phyloP scores from a whole-genome alignment of 2,797 vertebrate genomes.

The Garrulus glandarius region DNA sequence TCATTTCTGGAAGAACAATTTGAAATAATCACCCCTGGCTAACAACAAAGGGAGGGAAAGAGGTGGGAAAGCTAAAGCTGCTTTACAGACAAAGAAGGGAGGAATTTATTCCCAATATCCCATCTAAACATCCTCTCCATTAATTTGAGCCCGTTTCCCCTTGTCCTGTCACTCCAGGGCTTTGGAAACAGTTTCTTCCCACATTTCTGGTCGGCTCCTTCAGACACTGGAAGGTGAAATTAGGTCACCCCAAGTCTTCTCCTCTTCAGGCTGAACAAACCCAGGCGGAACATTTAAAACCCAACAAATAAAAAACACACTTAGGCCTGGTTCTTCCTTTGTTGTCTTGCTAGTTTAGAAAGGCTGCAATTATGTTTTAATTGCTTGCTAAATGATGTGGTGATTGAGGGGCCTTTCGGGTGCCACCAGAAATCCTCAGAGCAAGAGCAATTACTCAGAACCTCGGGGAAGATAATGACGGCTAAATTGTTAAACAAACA shows the following conservation, averaged over 20 bases:
- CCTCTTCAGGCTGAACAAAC: not conserved
- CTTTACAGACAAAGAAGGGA: not conserved
- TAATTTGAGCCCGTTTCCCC: not conserved
- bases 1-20: not conserved
- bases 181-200: not conserved
- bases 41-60: rapidly evolving
- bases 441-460: not conserved
- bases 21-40: not conserved
- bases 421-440: not conserved
- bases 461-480: not conserved
- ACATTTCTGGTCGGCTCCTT: not conserved
- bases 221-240: not conserved
- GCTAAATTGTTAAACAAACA: not conserved
- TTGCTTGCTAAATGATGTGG: not conserved
- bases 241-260: not conserved
- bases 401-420: not conserved
- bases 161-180: too few species aligned
- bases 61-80: not conserved
- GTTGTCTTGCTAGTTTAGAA: not conserved
- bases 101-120: not conserved
- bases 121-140: not conserved
- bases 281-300: not conserved
- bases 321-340: rapidly evolving
- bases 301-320: rapidly evolving
- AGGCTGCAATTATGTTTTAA: not conserved